These are phyloP conservation scores for Tinea trinotella DNA, from an alignment of 2,888 invertebrate species.

Conservation along the genomic window DNA sequence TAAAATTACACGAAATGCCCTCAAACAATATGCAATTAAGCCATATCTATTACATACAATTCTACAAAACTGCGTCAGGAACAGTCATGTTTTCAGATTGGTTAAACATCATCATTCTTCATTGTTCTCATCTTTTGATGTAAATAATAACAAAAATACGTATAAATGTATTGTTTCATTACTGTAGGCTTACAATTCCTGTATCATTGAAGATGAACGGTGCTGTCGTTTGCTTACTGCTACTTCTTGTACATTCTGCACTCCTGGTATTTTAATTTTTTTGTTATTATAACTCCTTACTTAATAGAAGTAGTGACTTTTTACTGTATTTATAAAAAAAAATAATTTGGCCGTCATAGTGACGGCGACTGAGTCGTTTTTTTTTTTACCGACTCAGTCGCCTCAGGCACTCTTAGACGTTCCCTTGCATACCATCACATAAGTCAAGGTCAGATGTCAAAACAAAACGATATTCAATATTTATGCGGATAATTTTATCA, in stretches of 20 bases:
- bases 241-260: neutral
- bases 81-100: neutral
- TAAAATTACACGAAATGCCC: too few species aligned
- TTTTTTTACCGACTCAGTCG: too few species aligned
- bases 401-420: too few species aligned
- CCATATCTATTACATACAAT: too few species aligned
- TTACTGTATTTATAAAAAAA: too few species aligned
- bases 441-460: too few species aligned
- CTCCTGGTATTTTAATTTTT: constrained; percentile 1
- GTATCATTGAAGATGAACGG: neutral
- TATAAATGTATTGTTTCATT: neutral
- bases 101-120: constrained; percentile 8
- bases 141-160: neutral
- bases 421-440: too few species aligned
- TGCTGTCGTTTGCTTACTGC: neutral
- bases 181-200: neutral
- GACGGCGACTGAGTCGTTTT: too few species aligned
- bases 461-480: too few species aligned
- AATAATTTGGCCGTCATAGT: too few species aligned
- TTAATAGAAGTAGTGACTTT: neutral
- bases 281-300: neutral
- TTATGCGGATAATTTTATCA: too few species aligned
- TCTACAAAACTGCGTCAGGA: neutral
- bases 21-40: too few species aligned
- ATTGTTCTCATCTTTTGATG: neutral